phyloP scores from a whole-genome alignment of 2,888 invertebrate species.

The Seladonia tumulorum region DNA sequence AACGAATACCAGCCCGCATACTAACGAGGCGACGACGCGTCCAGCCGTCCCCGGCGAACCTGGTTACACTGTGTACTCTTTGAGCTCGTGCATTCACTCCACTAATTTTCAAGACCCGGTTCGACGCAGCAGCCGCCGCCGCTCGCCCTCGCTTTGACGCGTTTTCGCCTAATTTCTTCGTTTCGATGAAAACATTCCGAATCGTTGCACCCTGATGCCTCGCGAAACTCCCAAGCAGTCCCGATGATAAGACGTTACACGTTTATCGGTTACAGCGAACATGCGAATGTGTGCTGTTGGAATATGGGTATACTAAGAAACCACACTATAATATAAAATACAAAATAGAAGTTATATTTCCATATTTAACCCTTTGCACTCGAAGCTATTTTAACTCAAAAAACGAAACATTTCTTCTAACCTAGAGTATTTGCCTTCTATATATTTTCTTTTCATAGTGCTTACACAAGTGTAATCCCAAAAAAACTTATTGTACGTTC shows the following conservation, averaged over 20 bases:
- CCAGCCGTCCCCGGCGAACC: slow-evolving; percentile 27
- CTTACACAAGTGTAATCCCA: no score
- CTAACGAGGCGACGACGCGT: slow-evolving; percentile 51
- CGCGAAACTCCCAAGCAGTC: background rate
- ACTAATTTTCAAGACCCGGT: slow-evolving; percentile 42
- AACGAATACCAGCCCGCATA: slow-evolving; percentile 49
- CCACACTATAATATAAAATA: no score
- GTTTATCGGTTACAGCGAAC: background rate
- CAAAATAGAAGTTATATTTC: no score
- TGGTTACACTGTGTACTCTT: slow-evolving; percentile 51
- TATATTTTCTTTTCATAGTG: no score
- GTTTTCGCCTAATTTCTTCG: slow-evolving; percentile 29
- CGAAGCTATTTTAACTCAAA: no score
- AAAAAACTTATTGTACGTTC: no score
- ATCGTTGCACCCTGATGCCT: background rate
- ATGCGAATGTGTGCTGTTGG: no score
- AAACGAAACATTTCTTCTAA: no score
- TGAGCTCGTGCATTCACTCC: slow-evolving; percentile 42
- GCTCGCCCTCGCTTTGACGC: slow-evolving; percentile 37
- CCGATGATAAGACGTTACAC: background rate
- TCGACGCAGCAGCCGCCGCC: background rate
- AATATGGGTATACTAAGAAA: no score
- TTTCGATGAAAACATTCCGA: background rate
- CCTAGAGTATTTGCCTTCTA: no score
- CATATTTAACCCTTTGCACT: no score